Evolutionary conservation across 2,888 invertebrate genomes (phyloP), one percentile per base, ranked within the genome.

Genomic region (Aradus depressus): DNA sequence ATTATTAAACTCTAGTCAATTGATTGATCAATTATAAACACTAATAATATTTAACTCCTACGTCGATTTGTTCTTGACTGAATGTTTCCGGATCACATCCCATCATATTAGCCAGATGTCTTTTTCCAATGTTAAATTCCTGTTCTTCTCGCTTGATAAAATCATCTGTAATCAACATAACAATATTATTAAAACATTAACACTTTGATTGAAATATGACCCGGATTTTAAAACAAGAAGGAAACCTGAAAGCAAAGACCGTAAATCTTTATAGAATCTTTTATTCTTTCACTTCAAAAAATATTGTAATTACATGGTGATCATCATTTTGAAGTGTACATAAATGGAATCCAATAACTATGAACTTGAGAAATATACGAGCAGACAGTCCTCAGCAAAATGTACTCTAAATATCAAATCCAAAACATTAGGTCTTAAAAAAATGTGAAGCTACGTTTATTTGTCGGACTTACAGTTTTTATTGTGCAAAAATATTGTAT

Each of bases 91-190:
- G 82, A 72, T 96, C 85, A 67, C 83, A 81, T 1, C 96, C 96
- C 97, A 98, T 98, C 80, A 98, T 98, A 67, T 95, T 96, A 0
- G 98, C 97, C 57, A 98, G 75, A 72, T 98, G 95, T 26, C 95
- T 74, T 67, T 86, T 90, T 14, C 98, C 98, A 63, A 92, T 81
- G 66, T 88, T 81, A 67, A 80, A 98, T 63, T 93, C 88, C 10
- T 76, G 67, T 44, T 75, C 73, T 68, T 91, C 81, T 56, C 77
- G 75, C 62, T 80, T 76, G 77, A 95, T 86, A 64, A 92, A 89
- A 55, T 80, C 76, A 64, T 90, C 79, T 77, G 61, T 21, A 63
- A 63, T 8, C 4, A 25, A 39, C 8, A 39, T 18, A 19, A 39
- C 18, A 39, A 5, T 14, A n/a, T 6, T 35, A 5, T 35, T n/a